Evolutionary conservation across 2,888 invertebrate genomes (phyloP).

Genomic region (Oxystoma pomonae): DNA sequence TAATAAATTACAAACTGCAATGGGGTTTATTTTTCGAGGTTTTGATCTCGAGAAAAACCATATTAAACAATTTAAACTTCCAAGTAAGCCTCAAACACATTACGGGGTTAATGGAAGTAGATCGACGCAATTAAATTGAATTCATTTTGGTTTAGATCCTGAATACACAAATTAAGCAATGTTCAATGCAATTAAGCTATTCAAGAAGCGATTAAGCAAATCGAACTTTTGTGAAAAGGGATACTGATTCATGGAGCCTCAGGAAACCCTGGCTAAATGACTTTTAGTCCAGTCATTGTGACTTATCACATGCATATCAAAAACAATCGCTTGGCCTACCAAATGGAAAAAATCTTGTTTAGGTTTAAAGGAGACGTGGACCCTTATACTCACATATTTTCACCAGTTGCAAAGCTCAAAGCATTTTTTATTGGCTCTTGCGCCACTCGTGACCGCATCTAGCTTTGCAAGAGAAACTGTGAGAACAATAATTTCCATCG

Average conservation of each 20-base stretch:
- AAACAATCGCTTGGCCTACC: too few species aligned
- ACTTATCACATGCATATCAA: too few species aligned
- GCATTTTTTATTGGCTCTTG: too few species aligned
- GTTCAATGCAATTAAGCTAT: slow-evolving; percentile 23
- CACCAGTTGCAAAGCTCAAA: too few species aligned
- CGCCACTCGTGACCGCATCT: too few species aligned
- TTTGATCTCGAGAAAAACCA: background rate
- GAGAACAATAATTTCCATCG: too few species aligned
- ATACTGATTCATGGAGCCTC: slow-evolving; percentile 8
- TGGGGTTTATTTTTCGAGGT: too few species aligned
- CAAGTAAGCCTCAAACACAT: slow-evolving; percentile 18
- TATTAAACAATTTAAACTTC: slow-evolving; percentile 2
- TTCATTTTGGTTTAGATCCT: slow-evolving; percentile 22
- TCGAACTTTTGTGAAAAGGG: slow-evolving; percentile 17
- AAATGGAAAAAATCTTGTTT: too few species aligned
- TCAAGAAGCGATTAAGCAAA: slow-evolving; percentile 22
- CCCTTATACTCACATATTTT: too few species aligned
- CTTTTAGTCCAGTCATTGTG: background rate
- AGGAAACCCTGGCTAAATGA: background rate
- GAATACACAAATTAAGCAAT: slow-evolving; percentile 26
- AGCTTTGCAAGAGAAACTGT: too few species aligned
- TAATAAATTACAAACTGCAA: too few species aligned
- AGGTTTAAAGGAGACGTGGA: too few species aligned
- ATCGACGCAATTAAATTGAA: slow-evolving; percentile 22
- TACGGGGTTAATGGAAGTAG: slow-evolving; percentile 18